phyloP scores from a whole-genome alignment of 92 coral and sea anemone species.

The Diadumene lineata region DNA sequence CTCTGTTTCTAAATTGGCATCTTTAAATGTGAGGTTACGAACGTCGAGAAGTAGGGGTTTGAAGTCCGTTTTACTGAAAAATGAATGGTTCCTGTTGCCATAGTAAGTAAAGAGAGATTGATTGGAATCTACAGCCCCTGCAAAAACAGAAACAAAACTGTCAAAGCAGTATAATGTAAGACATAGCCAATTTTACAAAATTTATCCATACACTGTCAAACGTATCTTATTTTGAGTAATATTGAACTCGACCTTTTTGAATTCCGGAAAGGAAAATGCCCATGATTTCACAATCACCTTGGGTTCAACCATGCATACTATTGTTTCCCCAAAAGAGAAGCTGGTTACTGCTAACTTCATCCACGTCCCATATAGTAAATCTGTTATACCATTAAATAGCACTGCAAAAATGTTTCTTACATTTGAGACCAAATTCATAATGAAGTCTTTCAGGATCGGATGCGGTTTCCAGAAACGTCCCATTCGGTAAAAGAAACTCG shows the following conservation, averaged over 20 bases:
- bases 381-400: no score
- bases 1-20: no score
- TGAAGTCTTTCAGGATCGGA: conserved; percentile 40
- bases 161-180: background rate
- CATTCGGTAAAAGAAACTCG: no score
- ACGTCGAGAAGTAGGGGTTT: conserved; percentile 61
- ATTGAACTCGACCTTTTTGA: background rate
- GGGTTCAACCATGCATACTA: background rate
- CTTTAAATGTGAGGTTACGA: conserved; percentile 30
- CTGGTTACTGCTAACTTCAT: background rate
- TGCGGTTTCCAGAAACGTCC: conserved; percentile 33
- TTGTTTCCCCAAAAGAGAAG: background rate
- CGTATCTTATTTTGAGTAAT: background rate
- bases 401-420: conserved; percentile 24
- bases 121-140: conserved; percentile 51
- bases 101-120: conserved; percentile 60
- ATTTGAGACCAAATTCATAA: conserved; percentile 50
- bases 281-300: no score
- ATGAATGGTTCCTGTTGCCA: conserved; percentile 42
- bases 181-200: background rate
- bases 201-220: background rate
- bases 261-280: no score
- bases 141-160: background rate
- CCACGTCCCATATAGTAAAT: background rate
- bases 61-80: conserved; percentile 45